Base-by-base conservation (phyloP, 2,113 vertebrate species). In the Glaucidium brasilianum region DNA sequence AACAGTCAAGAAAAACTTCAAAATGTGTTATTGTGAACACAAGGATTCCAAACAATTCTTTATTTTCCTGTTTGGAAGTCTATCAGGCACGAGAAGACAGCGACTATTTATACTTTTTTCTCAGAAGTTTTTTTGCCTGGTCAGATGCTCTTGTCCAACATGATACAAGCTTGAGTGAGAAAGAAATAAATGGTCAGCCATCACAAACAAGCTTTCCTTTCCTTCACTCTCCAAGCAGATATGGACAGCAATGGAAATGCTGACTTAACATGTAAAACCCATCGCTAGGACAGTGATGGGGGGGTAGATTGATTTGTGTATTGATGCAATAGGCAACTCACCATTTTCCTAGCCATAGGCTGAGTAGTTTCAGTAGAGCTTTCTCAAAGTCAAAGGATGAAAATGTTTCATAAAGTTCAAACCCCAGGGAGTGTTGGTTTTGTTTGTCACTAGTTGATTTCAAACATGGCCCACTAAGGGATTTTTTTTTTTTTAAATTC, bases 341-440 rank as follows among this genome's bases (percentile, higher is more conserved):
- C 77, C 72, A 76, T 84, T 86, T 96, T 93, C 96, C 94, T 96
- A 95, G 94, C 98, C 96, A 97, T 92, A 85, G 90, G 92, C 95
- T 94, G 84, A 94, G 92, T 66, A 22, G 66, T 68, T 98, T 95
- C 92, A 80, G 82, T 26, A 83, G 67, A n/a, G 39, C 71, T 49
- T 90, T 92, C 88, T 78, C 78, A 86, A 91, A 97, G 97, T 82
- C 93, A 85, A 72, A 92, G 68, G 78, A 96, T 55, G 45, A 81
- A 96, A 92, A 88, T 5, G 47, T 55, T 59, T 85, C 72, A 76
- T 35, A 17, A 86, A 96, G 4, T 79, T 59, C 37, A 34, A 72
- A 68, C 53, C 53, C 49, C 1, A 0, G 21, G 76, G 74, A 78
- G 29, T 2, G 1, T 45, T 14, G 68, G 50, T 8, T 76, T 84